Conservation (phyloP, 2,888 invertebrate species). For the Drosophila pullipes region DNA sequence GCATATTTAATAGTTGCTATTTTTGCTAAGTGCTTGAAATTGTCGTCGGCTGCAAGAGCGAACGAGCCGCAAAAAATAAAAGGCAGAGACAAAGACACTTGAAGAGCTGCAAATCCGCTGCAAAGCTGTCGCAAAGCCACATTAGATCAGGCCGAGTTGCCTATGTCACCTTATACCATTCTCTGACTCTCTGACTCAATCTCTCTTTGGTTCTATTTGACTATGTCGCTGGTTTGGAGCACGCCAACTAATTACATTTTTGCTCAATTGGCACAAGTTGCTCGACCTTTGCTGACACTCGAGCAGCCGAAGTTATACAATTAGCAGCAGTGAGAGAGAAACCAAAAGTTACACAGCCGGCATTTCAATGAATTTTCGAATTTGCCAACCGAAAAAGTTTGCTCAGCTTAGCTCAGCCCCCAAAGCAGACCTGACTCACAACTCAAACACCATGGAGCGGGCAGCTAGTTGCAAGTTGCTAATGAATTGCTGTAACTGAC, state of each 20-base stretch:
- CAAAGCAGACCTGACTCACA: background rate
- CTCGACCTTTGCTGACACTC: slow-evolving; percentile 63
- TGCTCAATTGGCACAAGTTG: slow-evolving; percentile 63
- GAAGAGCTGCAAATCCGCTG: slow-evolving; percentile 49
- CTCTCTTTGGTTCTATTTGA: background rate
- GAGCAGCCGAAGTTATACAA: slow-evolving; percentile 64
- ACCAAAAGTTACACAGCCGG: slow-evolving; percentile 67
- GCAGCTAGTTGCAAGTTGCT: slow-evolving; percentile 45
- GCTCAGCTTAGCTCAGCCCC: background rate
- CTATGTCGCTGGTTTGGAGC: slow-evolving; percentile 12
- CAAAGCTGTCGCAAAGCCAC: slow-evolving; percentile 42
- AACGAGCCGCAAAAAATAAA: slow-evolving; percentile 23
- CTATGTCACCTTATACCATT: slow-evolving; percentile 5
- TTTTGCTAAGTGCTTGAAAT: slow-evolving; percentile 81
- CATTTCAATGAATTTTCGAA: slow-evolving; percentile 78
- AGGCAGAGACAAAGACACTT: slow-evolving; percentile 36
- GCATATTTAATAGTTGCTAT: slow-evolving; percentile 82
- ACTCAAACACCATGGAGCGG: background rate
- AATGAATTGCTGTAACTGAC: slow-evolving; percentile 76
- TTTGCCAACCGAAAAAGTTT: slow-evolving; percentile 63
- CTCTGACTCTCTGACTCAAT: background rate
- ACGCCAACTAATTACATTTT: slow-evolving; percentile 73
- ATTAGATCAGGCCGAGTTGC: slow-evolving; percentile 34
- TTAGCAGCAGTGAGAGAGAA: slow-evolving; percentile 53
- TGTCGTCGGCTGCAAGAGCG: slow-evolving; percentile 47